Evolutionary conservation across 2,113 vertebrate genomes (phyloP).

Genomic region (Cyrtonyx montezumae): DNA sequence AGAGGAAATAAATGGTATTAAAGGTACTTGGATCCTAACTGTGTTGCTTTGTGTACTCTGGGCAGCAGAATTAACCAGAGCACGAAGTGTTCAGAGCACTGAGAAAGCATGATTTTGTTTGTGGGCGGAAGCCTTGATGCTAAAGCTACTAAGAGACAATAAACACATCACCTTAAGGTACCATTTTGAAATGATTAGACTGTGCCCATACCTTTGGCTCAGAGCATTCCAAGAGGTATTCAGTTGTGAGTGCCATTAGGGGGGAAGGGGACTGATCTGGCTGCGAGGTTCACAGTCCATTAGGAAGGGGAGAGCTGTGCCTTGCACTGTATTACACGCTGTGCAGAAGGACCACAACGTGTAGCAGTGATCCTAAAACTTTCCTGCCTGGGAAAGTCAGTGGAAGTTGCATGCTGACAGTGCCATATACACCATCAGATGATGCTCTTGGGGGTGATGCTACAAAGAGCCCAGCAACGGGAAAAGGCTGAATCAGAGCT

Average conservation of each 20-base stretch:
- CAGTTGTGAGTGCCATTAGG: rapidly evolving
- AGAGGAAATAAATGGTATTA: not conserved
- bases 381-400: not conserved
- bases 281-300: not conserved
- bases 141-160: not conserved
- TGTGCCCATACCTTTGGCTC: not conserved
- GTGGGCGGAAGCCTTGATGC: not conserved
- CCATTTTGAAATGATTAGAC: not conserved
- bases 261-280: not conserved
- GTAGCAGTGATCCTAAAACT: not conserved
- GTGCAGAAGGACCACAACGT: not conserved
- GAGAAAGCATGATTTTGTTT: not conserved
- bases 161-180: not conserved
- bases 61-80: not conserved
- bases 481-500: not conserved
- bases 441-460: rapidly evolving
- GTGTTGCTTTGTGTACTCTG: not conserved
- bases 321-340: not conserved
- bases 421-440: not conserved
- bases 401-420: not conserved
- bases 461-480: not conserved
- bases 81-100: not conserved
- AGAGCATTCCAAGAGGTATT: not conserved
- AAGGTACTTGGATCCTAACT: rapidly evolving
- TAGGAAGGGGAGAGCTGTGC: not conserved